Conservation (phyloP, 1,140 invertebrate species). For the Schlechtendalia chinensis region DNA sequence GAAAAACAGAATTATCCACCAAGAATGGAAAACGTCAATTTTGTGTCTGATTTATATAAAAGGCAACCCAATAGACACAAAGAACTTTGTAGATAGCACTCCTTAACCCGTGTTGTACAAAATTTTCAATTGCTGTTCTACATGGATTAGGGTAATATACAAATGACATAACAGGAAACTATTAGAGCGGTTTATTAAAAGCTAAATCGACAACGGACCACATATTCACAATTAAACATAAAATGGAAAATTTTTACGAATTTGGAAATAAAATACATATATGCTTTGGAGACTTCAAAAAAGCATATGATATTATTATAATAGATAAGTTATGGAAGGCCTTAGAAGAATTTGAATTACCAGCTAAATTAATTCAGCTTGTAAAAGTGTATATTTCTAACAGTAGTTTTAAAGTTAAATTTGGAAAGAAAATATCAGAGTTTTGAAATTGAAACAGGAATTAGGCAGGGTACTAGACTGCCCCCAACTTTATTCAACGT, state of each 20-base stretch:
- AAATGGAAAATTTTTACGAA: too few relatives aligned
- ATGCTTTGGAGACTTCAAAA: too few relatives aligned
- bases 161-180: not conserved
- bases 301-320: not conserved
- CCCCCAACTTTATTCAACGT: not conserved
- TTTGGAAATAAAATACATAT: too few relatives aligned
- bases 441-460: not conserved
- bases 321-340: slow-evolving; percentile 2
- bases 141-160: not conserved
- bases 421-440: slow-evolving; percentile 12
- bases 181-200: slow-evolving; percentile 1
- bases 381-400: slow-evolving; percentile 15
- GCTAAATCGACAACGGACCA: not conserved
- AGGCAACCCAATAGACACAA: not conserved
- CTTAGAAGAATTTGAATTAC: slow-evolving; percentile 13
- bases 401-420: slow-evolving; percentile 7
- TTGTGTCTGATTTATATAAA: not conserved
- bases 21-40: not conserved
- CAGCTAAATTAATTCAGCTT: slow-evolving; percentile 19
- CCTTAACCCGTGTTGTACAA: not conserved
- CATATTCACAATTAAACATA: too few relatives aligned
- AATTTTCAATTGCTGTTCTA: not conserved
- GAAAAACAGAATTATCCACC: slow-evolving; percentile 19
- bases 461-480: not conserved
- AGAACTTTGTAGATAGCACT: not conserved